Evolutionary conservation across 2,113 vertebrate genomes (phyloP).

Genomic region (Mixornis gularis): DNA sequence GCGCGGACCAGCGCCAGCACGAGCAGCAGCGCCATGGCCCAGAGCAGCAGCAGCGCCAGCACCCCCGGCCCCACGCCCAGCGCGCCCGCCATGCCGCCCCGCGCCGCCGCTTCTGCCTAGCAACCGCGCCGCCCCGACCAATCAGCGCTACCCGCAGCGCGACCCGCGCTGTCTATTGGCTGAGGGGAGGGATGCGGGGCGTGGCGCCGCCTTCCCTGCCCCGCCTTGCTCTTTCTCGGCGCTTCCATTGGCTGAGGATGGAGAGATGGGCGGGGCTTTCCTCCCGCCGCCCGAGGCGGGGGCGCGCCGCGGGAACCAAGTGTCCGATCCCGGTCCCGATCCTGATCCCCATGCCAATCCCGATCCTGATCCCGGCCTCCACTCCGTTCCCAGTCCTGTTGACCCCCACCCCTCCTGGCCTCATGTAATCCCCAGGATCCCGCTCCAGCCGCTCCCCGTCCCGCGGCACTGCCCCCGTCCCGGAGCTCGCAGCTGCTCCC

Average conservation of each 20-base stretch:
- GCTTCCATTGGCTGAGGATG: not conserved
- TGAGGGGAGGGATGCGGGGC: accelerated
- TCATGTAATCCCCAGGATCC: not conserved
- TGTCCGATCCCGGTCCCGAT: accelerated
- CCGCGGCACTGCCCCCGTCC: accelerated
- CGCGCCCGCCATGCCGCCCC: constrained; percentile 62
- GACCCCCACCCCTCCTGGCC: accelerated
- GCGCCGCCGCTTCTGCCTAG: not conserved
- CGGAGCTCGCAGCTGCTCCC: not conserved
- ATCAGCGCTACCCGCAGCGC: not conserved
- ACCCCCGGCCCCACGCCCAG: constrained; percentile 81
- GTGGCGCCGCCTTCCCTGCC: accelerated
- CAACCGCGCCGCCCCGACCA: not conserved
- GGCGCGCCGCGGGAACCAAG: too few relatives aligned
- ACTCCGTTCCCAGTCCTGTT: too few relatives aligned
- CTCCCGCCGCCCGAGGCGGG: not conserved
- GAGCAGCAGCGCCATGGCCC: constrained; percentile 75
- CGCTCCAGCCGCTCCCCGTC: not conserved
- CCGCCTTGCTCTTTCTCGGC: accelerated
- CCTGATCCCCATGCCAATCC: accelerated
- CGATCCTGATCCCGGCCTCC: too few relatives aligned
- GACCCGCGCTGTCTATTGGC: accelerated
- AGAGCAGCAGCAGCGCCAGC: constrained; percentile 74
- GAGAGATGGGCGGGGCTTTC: not conserved
- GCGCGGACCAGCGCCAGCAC: not conserved